phyloP scores from a whole-genome alignment of 2,888 invertebrate genomes.

The Acleris holmiana region DNA sequence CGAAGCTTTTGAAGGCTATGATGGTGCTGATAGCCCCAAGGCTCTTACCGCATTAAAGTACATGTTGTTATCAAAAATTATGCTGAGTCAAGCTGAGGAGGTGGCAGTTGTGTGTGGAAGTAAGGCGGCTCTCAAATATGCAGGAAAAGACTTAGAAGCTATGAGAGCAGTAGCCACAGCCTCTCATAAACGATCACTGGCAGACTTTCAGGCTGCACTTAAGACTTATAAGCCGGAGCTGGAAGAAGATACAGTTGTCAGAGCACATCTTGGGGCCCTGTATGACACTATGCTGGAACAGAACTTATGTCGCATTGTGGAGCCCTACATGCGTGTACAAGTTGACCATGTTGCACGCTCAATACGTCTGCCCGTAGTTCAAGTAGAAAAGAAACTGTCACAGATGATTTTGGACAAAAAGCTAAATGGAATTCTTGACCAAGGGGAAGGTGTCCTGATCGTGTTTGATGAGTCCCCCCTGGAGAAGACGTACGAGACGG shows the following conservation, averaged over 20 bases:
- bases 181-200: conserved; percentile 97
- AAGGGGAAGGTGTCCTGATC: conserved; percentile 98
- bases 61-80: conserved; percentile 99
- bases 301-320: conserved; percentile 98
- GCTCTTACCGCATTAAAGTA: conserved; percentile 98
- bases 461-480: conserved; percentile 97
- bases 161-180: conserved; percentile 99
- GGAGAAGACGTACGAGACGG: conserved; percentile 98
- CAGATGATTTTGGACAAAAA: conserved; percentile 99
- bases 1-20: conserved; percentile 99
- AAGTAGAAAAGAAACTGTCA: conserved; percentile 99
- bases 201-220: conserved; percentile 96
- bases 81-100: conserved; percentile 98
- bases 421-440: conserved; percentile 98
- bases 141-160: conserved; percentile 97
- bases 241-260: conserved; percentile 97
- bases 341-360: conserved; percentile 95
- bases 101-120: conserved; percentile 97
- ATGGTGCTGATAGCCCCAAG: conserved; percentile 95
- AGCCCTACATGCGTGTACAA: conserved; percentile 99
- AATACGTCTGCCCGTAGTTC: conserved; percentile 93
- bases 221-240: conserved; percentile 94
- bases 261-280: conserved; percentile 97
- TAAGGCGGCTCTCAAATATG: conserved; percentile 98
- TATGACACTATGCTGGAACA: conserved; percentile 99